Base-by-base conservation (phyloP, 1,140 invertebrate genomes). In the Ruditapes philippinarum region DNA sequence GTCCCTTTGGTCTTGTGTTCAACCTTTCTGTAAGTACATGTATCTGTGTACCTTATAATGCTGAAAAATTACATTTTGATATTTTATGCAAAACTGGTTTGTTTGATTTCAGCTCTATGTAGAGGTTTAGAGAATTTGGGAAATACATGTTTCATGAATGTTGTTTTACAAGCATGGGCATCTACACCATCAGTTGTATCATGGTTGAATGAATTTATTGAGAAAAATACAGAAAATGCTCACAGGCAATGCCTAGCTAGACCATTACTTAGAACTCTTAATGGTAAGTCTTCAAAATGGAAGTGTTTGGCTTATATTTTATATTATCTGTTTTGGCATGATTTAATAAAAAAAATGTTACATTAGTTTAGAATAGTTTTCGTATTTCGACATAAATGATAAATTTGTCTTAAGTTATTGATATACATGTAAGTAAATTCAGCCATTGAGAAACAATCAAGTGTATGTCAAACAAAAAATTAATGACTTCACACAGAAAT, bases 91-190 rank as follows among this genome's bases (percentile, higher is more conserved):
- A n/a, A n/a, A n/a, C 4, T 68, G 28, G 22, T 68, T 11, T 36
- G 31, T 42, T 76, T 45, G 38, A 17, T 92, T 93, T 79, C 88
- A 95, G 95, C 90, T 82, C 25, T 87, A 40, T 95, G 94, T 97
- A 97, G 98, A 83, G 99, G 99, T 0, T 96, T 99, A 31, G 97
- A 99, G 90, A 99, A 99, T 96, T 96, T 99, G 91, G 99, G 99
- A 14, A 98, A 98, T 90, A 99, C 99, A 0, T 99, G 99, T 96
- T 99, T 99, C 95, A 98, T 99, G 98, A 99, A 99, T 95, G 98
- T 98, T 93, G 98, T 99, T 93, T 97, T 99, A 12, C 99, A 99
- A 96, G 98, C 98, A 1, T 95, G 99, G 89, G 98, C 98, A 70
- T 98, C 98, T 19, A 98, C 96, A 91, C 91, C 98, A 85, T 97